Percentiles rank a stretch among this genome's conserved stretches.
These are phyloP conservation scores for Stenolophus ochropezus DNA, from an alignment of 2,888 invertebrate genomes.

Conservation along the genomic window DNA sequence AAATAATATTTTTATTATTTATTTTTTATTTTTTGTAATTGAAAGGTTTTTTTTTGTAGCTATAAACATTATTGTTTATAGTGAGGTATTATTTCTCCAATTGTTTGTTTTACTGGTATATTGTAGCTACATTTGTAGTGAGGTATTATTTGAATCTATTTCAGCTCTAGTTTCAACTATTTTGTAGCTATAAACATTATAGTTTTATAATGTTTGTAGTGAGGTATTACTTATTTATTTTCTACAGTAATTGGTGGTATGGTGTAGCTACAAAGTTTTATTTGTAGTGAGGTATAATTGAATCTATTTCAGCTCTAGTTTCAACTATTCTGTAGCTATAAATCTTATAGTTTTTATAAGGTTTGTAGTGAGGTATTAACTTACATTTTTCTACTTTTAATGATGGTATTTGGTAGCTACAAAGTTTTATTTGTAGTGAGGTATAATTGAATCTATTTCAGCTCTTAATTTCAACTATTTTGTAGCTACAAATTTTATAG, in stretches of 20 bases:
- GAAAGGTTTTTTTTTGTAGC: not conserved
- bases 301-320: not conserved
- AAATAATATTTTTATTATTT: not conserved
- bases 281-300: slow-evolving; percentile 22
- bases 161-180: not conserved
- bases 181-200: slow-evolving; percentile 10
- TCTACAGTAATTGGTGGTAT: not conserved
- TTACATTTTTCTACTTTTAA: not conserved
- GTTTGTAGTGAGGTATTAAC: not conserved
- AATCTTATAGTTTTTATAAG: not conserved
- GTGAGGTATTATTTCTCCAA: not conserved
- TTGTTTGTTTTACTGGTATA: not conserved
- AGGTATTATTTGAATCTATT: not conserved
- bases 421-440: slow-evolving; percentile 18
- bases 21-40: not conserved
- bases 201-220: not conserved
- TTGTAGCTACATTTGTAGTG: slow-evolving; percentile 34
- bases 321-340: slow-evolving; percentile 7
- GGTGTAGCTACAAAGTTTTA: not conserved
- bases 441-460: not conserved
- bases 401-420: not conserved
- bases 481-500: not conserved
- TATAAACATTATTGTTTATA: not conserved
- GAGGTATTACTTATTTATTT: slow-evolving; percentile 9
- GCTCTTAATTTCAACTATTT: not conserved